Base-by-base conservation (phyloP, 2,888 invertebrate genomes). In the Hypselothyrea guttata region DNA sequence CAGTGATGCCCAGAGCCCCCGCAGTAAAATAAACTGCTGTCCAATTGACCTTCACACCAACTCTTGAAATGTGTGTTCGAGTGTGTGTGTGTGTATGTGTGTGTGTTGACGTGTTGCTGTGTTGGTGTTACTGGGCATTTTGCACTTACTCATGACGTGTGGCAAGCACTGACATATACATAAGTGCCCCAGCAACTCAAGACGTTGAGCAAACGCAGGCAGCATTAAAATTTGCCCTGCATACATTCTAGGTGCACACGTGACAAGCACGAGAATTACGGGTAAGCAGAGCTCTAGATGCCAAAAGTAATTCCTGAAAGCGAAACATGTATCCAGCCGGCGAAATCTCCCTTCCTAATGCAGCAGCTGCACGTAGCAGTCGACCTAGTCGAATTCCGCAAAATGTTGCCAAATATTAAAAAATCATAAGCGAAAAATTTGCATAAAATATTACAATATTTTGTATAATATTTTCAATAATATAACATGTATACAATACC, bases 181-280 rank as follows among this genome's bases (percentile, higher is more conserved):
- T 30, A 42, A 58, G 40, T 41, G 42, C 44, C 18, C 37, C 37
- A 37, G 9, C 4, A 13, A 18, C 16, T 15, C n/a, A 38, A 38
- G 37, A n/a, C 16, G 18, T 35, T 31, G 38, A 27, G 12, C 41
- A 44, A 34, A 30, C 38, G 40, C 44, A 37, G 30, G 1, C 53
- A 37, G 49, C 56, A 66, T 66, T 70, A 41, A 66, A 73, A 69
- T 53, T 51, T 47, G 30, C 46, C 38, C 38, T 47, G 76, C 56
- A 69, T 68, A 68, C 60, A 54, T 58, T 51, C n/a, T 52, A 53
- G 74, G 59, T 59, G 74, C 46, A n/a, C 52, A 75, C 67, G 75
- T 71, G 73, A 72, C 69, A 35, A 44, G 72, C 55, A 63, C 51
- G 28, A 40, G 57, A 63, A 44, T 31, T 27, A 37, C 33, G 38